Evolutionary conservation across 2,888 invertebrate species (phyloP).

Genomic region (Miltochrista miniata): DNA sequence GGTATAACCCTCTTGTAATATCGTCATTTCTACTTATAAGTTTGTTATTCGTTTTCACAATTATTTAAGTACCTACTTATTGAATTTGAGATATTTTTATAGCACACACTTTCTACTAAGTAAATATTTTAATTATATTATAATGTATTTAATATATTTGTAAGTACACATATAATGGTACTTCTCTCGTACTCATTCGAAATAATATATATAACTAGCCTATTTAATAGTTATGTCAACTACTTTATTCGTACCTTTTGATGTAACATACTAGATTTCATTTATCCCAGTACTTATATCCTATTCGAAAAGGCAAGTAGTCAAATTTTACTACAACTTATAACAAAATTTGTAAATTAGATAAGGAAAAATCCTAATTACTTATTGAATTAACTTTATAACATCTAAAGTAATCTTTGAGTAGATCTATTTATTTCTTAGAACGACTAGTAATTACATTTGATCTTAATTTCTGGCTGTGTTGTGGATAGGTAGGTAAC

Average conservation of each 20-base stretch:
- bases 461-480: conserved; percentile 35
- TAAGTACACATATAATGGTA: background rate
- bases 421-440: conserved; percentile 16
- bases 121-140: no score
- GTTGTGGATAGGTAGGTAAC: conserved; percentile 26
- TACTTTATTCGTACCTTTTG: background rate
- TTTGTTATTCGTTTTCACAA: no score
- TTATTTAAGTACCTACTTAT: no score
- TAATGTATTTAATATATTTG: no score
- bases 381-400: conserved; percentile 11
- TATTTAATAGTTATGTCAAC: conserved; percentile 10
- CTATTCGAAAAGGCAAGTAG: conserved; percentile 12
- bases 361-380: conserved; percentile 2
- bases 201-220: conserved; percentile 11
- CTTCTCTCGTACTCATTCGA: conserved; percentile 22
- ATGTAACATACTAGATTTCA: conserved; percentile 8
- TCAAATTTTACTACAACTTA: conserved; percentile 22
- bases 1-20: no score
- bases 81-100: no score
- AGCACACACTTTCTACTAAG: no score
- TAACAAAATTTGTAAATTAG: conserved; percentile 13
- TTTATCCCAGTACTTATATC: conserved; percentile 11
- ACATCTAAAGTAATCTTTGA: conserved; percentile 7
- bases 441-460: conserved; percentile 20
- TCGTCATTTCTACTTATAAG: no score